Conservation (phyloP, 2,888 invertebrate genomes). For the Ochropacha duplaris region DNA sequence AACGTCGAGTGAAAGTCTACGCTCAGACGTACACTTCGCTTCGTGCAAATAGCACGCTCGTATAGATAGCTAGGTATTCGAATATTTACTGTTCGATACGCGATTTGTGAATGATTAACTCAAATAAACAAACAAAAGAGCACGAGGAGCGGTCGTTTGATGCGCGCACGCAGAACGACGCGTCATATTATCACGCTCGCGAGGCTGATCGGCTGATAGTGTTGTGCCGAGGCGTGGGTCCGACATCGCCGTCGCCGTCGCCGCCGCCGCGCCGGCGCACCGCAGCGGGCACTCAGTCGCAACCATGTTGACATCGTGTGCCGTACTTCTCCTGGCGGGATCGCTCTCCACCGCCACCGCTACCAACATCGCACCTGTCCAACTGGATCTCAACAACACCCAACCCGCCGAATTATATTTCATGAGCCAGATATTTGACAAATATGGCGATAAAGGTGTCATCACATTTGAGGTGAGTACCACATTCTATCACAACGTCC, state of each 20-base stretch:
- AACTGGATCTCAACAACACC: conserved; percentile 48
- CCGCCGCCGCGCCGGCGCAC: conserved; percentile 15
- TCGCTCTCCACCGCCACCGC: conserved; percentile 35
- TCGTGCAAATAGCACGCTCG: conserved; percentile 62
- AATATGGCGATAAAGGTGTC: conserved; percentile 81
- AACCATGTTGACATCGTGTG: conserved; percentile 63
- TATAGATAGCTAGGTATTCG: conserved; percentile 16
- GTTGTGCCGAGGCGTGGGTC: conserved; percentile 53
- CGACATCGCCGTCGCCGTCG: conserved; percentile 35
- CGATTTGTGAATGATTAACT: conserved; percentile 53
- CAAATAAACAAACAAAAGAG: conserved; percentile 70
- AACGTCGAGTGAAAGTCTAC: conserved; percentile 74
- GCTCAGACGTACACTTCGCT: conserved; percentile 68
- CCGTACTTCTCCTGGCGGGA: conserved; percentile 57
- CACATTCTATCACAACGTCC: conserved; percentile 4
- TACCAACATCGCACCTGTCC: conserved; percentile 20
- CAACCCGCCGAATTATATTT: conserved; percentile 73
- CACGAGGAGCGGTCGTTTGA: conserved; percentile 29
- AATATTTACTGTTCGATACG: conserved; percentile 34
- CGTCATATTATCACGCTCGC: conserved; percentile 55
- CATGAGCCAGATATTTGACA: conserved; percentile 80
- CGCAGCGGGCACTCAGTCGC: conserved; percentile 52
- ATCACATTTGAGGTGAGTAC: conserved; percentile 81
- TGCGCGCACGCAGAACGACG: conserved; percentile 49
- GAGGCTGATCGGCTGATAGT: conserved; percentile 63